Evolutionary conservation across 2,797 vertebrate genomes (phyloP).

Genomic region (Hydrolagus colliei): DNA sequence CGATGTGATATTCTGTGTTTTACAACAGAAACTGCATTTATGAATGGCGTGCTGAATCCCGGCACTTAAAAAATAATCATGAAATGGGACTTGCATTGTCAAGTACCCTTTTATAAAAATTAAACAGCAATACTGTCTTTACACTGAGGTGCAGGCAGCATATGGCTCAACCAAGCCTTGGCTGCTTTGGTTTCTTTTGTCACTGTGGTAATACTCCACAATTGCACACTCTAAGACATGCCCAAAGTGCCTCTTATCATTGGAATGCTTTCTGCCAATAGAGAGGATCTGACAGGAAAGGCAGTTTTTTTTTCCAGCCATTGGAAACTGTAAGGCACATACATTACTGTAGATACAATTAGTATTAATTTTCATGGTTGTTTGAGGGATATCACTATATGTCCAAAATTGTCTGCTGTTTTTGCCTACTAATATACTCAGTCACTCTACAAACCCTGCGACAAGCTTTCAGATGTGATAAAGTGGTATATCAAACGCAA

Average conservation of each 20-base stretch:
- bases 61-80: conserved; percentile 9
- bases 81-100: background rate
- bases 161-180: background rate
- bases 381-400: no score
- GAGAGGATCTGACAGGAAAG: no score
- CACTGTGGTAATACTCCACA: background rate
- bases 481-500: no score
- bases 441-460: no score
- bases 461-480: no score
- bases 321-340: no score
- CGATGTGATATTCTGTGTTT: background rate
- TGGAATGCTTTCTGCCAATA: no score
- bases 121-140: conserved; percentile 17
- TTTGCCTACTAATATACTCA: no score
- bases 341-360: no score
- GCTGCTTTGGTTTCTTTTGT: background rate
- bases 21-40: background rate
- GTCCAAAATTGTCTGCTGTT: no score
- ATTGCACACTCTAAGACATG: background rate
- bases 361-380: no score
- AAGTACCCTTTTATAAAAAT: background rate
- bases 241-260: background rate
- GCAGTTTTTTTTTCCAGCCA: no score
- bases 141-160: background rate
- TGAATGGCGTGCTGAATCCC: background rate